Conservation (phyloP, 2,797 vertebrate genomes). For the Dromococcyx pavoninus region DNA sequence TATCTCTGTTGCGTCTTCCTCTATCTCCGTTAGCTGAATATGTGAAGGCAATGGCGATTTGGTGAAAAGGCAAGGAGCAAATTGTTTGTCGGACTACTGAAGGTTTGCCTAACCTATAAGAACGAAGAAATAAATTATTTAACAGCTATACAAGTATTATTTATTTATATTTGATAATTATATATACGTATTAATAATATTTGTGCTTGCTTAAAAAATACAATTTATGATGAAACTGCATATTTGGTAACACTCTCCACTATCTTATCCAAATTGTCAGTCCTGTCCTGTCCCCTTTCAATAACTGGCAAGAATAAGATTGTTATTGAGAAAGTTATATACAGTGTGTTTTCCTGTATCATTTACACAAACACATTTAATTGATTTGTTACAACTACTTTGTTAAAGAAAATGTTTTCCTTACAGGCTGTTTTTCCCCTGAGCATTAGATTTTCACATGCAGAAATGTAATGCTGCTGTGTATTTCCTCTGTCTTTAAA, state of each 20-base stretch:
- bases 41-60: not conserved
- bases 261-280: too few relatives aligned
- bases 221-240: not conserved
- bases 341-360: not conserved
- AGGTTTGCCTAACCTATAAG: not conserved
- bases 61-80: not conserved
- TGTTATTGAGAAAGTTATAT: not conserved
- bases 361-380: not conserved
- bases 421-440: not conserved
- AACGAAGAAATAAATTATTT: not conserved
- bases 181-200: not conserved
- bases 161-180: not conserved
- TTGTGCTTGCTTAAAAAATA: not conserved
- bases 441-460: not conserved
- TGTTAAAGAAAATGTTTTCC: not conserved
- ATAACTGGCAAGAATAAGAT: not conserved
- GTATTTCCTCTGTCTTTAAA: not conserved
- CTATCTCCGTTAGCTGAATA: not conserved
- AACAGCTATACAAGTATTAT: not conserved
- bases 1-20: not conserved
- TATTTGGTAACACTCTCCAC: not conserved
- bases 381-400: not conserved
- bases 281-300: too few relatives aligned
- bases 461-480: not conserved
- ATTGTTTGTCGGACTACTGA: not conserved